Base-by-base conservation (phyloP, 2,888 invertebrate species). In the Unio pictorum region DNA sequence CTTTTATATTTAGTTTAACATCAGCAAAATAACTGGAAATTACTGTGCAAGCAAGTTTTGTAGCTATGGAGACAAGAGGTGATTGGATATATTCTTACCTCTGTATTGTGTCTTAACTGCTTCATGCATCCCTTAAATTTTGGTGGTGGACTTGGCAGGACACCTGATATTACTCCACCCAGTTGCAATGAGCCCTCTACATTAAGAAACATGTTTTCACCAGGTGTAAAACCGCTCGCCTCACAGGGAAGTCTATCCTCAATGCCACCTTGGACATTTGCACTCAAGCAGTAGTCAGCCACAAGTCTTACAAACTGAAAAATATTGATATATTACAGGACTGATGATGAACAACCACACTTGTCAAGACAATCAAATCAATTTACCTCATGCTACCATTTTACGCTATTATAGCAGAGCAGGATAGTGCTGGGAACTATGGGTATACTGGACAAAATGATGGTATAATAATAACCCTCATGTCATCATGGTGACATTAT, bases 41-140 rank as follows among this genome's bases (percentile, higher is more conserved):
- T 11, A 58, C 26, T 26, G 3, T 3, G 11, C 20, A 23, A 8
- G 58, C 4, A 18, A 7, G 8, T 18, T 8, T 26, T 15, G 15
- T 15, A 58, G 2, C 11, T n/a, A 26, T 17, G 23, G 58, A 58
- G n/a, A 26, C n/a, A 23, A 3, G 8, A 15, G 8, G 45, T 17
- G 3, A 61, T 20, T 23, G 17, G 20, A 55, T 20, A 23, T 20
- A 34, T 17, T 58, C 84, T 73, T 68, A 91, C 91, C 88, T 90
- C 89, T 84, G 97, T 97, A 88, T 99, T 98, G 88, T 99, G 97
- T 86, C 97, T 94, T 62, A 99, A 92, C 89, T 99, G 98, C 84
- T 96, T 93, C 76, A 99, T 95, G 91, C 99, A 99, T 17, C 99
- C 99, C 88, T 96, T 95, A 89, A 99, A 98, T 26, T 95, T 95